Percentiles rank a stretch among this genome's conserved stretches.
Conservation (phyloP, 2,888 invertebrate species). For the Pomacea canaliculata region DNA sequence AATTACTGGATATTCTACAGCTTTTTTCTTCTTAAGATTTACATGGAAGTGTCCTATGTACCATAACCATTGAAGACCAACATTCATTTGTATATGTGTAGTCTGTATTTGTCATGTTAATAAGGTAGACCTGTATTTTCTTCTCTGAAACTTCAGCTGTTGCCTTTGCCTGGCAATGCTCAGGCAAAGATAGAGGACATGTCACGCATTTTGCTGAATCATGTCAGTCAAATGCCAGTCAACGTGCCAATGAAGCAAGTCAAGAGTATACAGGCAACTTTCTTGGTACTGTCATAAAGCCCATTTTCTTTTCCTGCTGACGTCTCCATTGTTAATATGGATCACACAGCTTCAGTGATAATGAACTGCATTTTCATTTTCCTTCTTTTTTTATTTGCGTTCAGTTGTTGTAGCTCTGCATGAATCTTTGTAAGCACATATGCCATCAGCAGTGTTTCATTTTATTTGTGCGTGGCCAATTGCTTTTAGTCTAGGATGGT, state of each 20-base stretch:
- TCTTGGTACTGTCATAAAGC: slow-evolving; percentile 33
- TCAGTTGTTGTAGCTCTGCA: not conserved
- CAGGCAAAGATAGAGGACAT: slow-evolving; percentile 98
- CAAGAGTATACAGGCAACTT: slow-evolving; percentile 43
- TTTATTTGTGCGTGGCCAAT: not conserved
- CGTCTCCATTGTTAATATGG: no score
- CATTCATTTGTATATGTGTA: no score
- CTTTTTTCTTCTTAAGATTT: no score
- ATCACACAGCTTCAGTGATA: not conserved
- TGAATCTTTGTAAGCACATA: no score
- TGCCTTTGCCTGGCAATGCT: slow-evolving; percentile 67
- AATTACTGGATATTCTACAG: no score
- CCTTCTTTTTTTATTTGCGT: not conserved
- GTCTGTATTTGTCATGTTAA: no score
- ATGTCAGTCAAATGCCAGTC: slow-evolving; percentile 67
- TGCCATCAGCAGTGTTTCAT: not conserved
- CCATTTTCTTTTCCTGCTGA: not conserved
- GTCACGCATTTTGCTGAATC: slow-evolving; percentile 88
- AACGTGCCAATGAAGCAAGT: slow-evolving; percentile 65
- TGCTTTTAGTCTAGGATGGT: not conserved
- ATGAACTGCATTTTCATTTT: not conserved
- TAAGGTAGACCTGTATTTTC: not conserved
- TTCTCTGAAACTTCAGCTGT: slow-evolving; percentile 49
- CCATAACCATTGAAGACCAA: no score
- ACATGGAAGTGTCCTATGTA: no score